A percentile compares a stretch with the other conserved stretches of the same genome.
Evolutionary conservation across 1,140 invertebrate genomes (phyloP).

Genomic region (Zaprionus vittiger): DNA sequence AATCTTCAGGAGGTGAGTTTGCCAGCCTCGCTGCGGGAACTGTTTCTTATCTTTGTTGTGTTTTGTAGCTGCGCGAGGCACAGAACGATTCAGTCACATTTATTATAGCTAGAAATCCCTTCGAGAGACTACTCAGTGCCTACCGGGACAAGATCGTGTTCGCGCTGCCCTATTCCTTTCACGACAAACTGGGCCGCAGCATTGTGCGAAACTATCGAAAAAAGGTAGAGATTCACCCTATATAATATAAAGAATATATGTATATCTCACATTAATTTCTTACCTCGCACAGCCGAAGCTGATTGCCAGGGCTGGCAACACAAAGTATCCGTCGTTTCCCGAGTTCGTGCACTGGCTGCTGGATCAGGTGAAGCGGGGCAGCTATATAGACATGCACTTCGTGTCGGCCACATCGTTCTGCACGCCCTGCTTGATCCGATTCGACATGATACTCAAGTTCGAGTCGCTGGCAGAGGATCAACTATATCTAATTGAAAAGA

Average conservation of each 20-base stretch:
- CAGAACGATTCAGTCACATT: slow-evolving; percentile 90
- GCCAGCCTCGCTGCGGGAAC: slow-evolving; percentile 63
- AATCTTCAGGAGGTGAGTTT: slow-evolving; percentile 86
- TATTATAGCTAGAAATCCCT: slow-evolving; percentile 94
- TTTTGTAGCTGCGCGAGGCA: slow-evolving; percentile 74
- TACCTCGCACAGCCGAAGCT: slow-evolving; percentile 42
- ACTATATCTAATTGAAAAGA: slow-evolving; percentile 91
- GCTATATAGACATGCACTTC: slow-evolving; percentile 96
- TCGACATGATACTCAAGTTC: slow-evolving; percentile 95
- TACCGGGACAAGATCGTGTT: slow-evolving; percentile 95
- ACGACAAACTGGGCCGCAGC: slow-evolving; percentile 90
- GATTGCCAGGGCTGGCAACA: slow-evolving; percentile 64
- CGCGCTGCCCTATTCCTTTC: slow-evolving; percentile 91
- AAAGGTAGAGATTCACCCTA: slow-evolving; percentile 76
- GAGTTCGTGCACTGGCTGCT: slow-evolving; percentile 91
- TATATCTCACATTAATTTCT: background rate
- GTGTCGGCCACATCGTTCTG: slow-evolving; percentile 93
- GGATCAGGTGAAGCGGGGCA: slow-evolving; percentile 87
- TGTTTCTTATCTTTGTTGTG: background rate
- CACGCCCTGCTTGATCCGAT: slow-evolving; percentile 94
- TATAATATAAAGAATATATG: background rate
- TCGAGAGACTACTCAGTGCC: slow-evolving; percentile 94
- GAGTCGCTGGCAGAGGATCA: slow-evolving; percentile 95
- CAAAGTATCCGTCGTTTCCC: slow-evolving; percentile 90
- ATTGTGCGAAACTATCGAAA: slow-evolving; percentile 90